phyloP scores from a whole-genome alignment of 2,888 invertebrate genomes.

The Chaitophorus viminalis region DNA sequence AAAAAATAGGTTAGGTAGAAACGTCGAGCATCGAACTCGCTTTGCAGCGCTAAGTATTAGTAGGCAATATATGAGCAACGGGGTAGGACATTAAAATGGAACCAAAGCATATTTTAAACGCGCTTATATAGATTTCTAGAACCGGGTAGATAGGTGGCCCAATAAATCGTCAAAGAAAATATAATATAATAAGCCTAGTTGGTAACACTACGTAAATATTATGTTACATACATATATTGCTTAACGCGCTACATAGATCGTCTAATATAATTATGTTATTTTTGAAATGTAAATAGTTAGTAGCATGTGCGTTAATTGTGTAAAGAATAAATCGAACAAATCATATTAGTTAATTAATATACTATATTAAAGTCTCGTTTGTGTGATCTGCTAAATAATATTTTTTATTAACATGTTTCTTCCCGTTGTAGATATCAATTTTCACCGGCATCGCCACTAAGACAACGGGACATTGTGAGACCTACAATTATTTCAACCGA shows the following conservation, averaged over 20 bases:
- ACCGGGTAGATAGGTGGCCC: constrained; percentile 47
- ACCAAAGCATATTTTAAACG: constrained; percentile 30
- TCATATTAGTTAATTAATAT: background rate
- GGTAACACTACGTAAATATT: background rate
- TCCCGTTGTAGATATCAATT: constrained; percentile 50
- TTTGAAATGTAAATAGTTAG: constrained; percentile 58
- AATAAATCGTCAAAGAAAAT: background rate
- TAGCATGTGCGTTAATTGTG: constrained; percentile 58
- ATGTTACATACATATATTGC: constrained; percentile 33
- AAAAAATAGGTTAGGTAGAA: constrained; percentile 54
- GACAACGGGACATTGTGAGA: constrained; percentile 51
- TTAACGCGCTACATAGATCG: constrained; percentile 47
- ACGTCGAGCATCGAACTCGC: constrained; percentile 46
- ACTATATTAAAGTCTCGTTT: background rate
- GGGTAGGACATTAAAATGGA: background rate
- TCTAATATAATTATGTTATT: constrained; percentile 30
- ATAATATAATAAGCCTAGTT: constrained; percentile 34
- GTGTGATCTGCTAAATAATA: background rate
- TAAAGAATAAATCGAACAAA: background rate
- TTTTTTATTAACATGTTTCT: background rate
- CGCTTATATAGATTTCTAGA: constrained; percentile 53
- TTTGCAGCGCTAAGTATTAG: constrained; percentile 51
- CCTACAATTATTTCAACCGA: constrained; percentile 52
- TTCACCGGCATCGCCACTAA: constrained; percentile 56
- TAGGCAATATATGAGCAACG: constrained; percentile 9